Percentiles rank a stretch among this genome's conserved stretches.
Evolutionary conservation across 2,113 vertebrate species (phyloP).

Genomic region (Origma solitaria): DNA sequence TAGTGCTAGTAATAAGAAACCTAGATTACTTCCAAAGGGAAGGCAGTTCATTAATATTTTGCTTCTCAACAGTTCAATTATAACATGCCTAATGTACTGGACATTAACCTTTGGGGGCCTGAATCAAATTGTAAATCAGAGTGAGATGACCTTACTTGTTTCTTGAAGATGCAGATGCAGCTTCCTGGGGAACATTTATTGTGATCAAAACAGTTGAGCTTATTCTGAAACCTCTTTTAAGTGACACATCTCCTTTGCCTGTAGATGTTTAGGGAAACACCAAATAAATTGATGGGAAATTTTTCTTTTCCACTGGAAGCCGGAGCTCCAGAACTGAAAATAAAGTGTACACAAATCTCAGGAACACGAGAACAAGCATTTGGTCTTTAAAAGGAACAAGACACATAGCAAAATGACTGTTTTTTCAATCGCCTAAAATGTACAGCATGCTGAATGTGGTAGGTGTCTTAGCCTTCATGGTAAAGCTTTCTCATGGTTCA

Average conservation of each 20-base stretch:
- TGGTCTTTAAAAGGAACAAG: neutral
- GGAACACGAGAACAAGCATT: neutral
- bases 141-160: neutral
- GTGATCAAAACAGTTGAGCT: neutral
- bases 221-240: neutral
- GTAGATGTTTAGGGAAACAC: neutral
- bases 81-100: slow-evolving; percentile 44
- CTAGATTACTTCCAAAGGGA: slow-evolving; percentile 67
- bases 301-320: neutral
- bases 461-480: too few species aligned
- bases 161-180: neutral
- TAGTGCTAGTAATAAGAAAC: slow-evolving; percentile 41
- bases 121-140: neutral
- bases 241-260: neutral
- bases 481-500: neutral
- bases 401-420: neutral
- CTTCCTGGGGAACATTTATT: neutral
- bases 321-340: neutral
- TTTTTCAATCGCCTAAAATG: neutral
- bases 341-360: neutral
- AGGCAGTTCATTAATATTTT: slow-evolving; percentile 71
- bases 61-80: slow-evolving; percentile 71
- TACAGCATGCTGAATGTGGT: too few species aligned
- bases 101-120: slow-evolving; percentile 50
- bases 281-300: neutral